Evolutionary conservation across 2,113 vertebrate genomes (phyloP), one percentile per base, ranked within the genome.

Genomic region (Zosterops borbonicus): DNA sequence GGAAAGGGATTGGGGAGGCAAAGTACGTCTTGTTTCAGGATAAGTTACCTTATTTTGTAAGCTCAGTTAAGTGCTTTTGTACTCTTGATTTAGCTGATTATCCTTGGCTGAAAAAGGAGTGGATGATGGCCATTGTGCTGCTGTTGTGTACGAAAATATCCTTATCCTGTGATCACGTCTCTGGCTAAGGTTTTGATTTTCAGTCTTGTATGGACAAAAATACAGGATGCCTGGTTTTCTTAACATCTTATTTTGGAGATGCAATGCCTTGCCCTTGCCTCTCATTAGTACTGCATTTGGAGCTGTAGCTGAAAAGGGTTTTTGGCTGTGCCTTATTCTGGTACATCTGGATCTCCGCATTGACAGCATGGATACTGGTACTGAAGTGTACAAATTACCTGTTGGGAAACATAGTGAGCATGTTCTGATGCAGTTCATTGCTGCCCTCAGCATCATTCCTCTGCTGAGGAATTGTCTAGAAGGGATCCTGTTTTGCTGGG

Each of bases 71-170:
- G 55, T 78, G 73, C 11, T 69, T 96, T 95, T 95, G 42, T 74
- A 18, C 55, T 58, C 59, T 71, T 83, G 65, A 58, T 92, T 90
- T 60, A 87, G 50, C 71, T 62, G 37, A 37, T 91, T 77, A 86
- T 73, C 31, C 44, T 77, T 80, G n/a, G 59, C 89, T 90, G 90
- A 89, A 94, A 94, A 92, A 91, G 56, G 59, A 94, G 41, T 79
- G 83, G 71, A 39, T 91, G 76, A 47, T 70, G 63, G 63, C 75
- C 10, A 13, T 81, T 0, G 0, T 50, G 55, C 63, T 77, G 62
- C 82, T 84, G 15, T 82, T 88, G 67, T 77, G 35, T 80, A 49
- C 75, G 83, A 88, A 95, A 88, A 90, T 95, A 94, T 62, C 89
- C 53, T 87, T 76, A 73, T 87, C 78, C 29, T 4, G 4, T 47